These are phyloP conservation scores for Meandrusa payeni DNA, from an alignment of 2,888 invertebrate species.

Conservation along the genomic window DNA sequence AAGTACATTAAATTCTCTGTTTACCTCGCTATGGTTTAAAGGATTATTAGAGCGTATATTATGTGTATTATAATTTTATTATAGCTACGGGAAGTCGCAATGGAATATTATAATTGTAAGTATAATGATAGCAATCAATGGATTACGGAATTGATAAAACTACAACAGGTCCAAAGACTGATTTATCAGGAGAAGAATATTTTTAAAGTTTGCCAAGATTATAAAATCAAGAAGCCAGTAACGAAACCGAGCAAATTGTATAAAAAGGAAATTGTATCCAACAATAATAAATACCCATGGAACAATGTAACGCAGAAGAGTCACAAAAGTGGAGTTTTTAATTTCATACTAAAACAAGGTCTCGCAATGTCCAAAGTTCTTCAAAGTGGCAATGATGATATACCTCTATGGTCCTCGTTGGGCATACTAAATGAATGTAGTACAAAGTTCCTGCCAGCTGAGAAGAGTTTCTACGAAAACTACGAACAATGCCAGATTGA, in stretches of 20 bases:
- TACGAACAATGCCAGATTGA: slow-evolving; percentile 60
- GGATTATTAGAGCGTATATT: neutral
- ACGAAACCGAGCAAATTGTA: slow-evolving; percentile 39
- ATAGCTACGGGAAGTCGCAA: slow-evolving; percentile 86
- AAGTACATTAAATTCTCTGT: too few species aligned
- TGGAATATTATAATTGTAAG: slow-evolving; percentile 86
- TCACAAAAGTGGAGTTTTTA: slow-evolving; percentile 49
- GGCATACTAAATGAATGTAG: slow-evolving; percentile 57
- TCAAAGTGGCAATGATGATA: slow-evolving; percentile 44
- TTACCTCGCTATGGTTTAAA: too few species aligned
- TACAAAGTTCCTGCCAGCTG: slow-evolving; percentile 51
- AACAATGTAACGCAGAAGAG: slow-evolving; percentile 56
- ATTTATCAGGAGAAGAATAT: slow-evolving; percentile 64
- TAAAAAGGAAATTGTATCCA: slow-evolving; percentile 54
- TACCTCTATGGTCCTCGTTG: slow-evolving; percentile 46
- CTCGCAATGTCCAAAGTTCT: slow-evolving; percentile 49
- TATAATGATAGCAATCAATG: slow-evolving; percentile 72
- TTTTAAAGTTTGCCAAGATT: slow-evolving; percentile 57
- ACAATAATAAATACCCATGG: slow-evolving; percentile 70
- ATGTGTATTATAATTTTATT: slow-evolving; percentile 25
- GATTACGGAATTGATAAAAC: slow-evolving; percentile 63
- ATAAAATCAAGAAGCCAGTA: slow-evolving; percentile 50
- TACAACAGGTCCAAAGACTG: slow-evolving; percentile 64
- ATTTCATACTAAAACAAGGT: slow-evolving; percentile 59
- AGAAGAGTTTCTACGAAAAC: slow-evolving; percentile 57